Base-by-base conservation (phyloP, 2,113 vertebrate species). In the Megaceryle torquata region DNA sequence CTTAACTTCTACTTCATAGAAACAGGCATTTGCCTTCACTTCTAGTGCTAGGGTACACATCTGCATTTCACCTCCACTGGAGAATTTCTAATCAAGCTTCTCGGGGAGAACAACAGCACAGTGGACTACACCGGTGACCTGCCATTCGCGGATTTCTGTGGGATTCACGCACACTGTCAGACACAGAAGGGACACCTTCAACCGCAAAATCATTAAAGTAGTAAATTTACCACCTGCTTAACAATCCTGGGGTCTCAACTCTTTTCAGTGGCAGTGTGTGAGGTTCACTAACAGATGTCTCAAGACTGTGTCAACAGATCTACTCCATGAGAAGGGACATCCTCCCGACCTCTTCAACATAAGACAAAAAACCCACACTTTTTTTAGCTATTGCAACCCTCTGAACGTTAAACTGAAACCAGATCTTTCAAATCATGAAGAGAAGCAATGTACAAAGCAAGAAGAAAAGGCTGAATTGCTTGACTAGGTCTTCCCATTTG, bases 251-350 rank as follows among this genome's bases (percentile, higher is more conserved):
- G 13, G 11, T 51, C 44, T 86, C 43, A 64, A 5, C 16, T 57
- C 26, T 77, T 76, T 72, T 33, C 50, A 89, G 46, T 6, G 6
- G 28, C 28, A 75, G 54, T 24, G 11, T 54, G 43, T 0, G 2
- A 53, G 35, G 26, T 28, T 89, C 56, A 75, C 22, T 59, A 63
- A 70, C 5, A 37, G 9, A 64, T 35, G 14, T 19, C 41, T 61
- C 39, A 22, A 91, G 48, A 85, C 43, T 21, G 10, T 2, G 6
- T 48, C 39, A 81, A 91, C 9, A 70, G 31, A 6, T 17, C 59
- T 3, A 31, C 9, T n/a, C 12, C 0, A 0, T 35, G 53, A 65
- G 6, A 57, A 7, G 16, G n/a, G 14, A 72, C 18, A 72, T 51
- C 31, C 35, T 48, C 28, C 56, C 19, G 31, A 21, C 7, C 12